Evolutionary conservation across 1,140 invertebrate genomes (phyloP), one percentile per base, ranked within the genome.

Genomic region (Penaeus vannamei): DNA sequence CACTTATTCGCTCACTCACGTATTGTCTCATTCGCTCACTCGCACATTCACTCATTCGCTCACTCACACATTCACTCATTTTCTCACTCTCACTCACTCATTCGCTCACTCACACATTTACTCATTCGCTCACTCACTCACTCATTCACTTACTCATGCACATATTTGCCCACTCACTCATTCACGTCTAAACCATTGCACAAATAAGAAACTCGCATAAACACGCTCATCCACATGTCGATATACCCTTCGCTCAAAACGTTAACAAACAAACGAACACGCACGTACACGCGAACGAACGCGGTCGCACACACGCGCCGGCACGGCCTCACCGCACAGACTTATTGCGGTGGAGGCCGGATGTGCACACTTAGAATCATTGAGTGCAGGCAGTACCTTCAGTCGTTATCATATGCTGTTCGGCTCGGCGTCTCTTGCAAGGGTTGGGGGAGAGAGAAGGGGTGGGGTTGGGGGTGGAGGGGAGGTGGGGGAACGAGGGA

Each of bases 271-370:
- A 81, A 10, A 82, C 80, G 60, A 23, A 59, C 80, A 59, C 42
- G 26, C 46, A 82, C 26, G 42, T 3, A 22, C 53, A 82, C 80
- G 59, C 80, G 60, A 32, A 81, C 79, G 53, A 32, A 81, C 79
- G 53, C 80, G 59, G 3, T 42, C 80, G 59, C 80, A 82, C 80
- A 59, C 80, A 82, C 80, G 59, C 80, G 59, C 46, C 19, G 36
- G 42, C 80, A 42, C 32, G 53, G 53, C 53, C 53, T 53, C 17
- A 53, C 53, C 53, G 53, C 53, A 53, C 53, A 53, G 53, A 12
- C 53, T 0, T 53, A 53, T 53, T 53, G 53, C 53, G 53, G 53
- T 53, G 10, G 8, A 53, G 53, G 17, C 53, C 53, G 53, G 53
- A 53, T 53, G 53, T 53, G 53, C 53, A 53, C 53, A 53, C 53